Conservation (phyloP, 2,888 invertebrate genomes). For the Sinohyriopsis cumingii region DNA sequence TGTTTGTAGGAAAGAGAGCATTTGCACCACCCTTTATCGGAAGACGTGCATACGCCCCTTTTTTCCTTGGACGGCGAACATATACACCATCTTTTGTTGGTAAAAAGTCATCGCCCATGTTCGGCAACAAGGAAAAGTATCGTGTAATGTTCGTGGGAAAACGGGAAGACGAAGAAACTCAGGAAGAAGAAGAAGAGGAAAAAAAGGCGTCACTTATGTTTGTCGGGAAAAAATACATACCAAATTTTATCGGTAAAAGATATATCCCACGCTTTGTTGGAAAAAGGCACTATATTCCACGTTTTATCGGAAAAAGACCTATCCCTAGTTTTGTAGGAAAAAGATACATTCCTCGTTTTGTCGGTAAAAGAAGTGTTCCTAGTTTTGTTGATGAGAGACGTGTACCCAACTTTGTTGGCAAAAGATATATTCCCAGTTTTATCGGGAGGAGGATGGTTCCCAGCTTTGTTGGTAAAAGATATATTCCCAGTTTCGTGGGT, state of each 20-base stretch:
- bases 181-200: conserved; percentile 33
- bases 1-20: too few relatives aligned
- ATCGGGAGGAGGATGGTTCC: conserved; percentile 36
- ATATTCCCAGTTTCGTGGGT: conserved; percentile 33
- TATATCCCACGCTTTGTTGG: conserved; percentile 43
- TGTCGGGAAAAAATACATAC: conserved; percentile 38
- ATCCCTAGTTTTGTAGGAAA: conserved; percentile 34
- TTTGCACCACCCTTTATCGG: too few relatives aligned
- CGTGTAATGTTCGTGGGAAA: conserved; percentile 23
- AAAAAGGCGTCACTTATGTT: conserved; percentile 37
- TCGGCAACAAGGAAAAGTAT: conserved; percentile 29
- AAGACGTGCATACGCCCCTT: too few relatives aligned
- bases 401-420: conserved; percentile 41
- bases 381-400: conserved; percentile 36
- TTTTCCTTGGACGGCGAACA: neutral
- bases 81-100: conserved; percentile 16
- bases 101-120: conserved; percentile 23
- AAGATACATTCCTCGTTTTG: conserved; percentile 13
- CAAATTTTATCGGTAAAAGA: conserved; percentile 44
- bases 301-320: conserved; percentile 32
- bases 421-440: conserved; percentile 40
- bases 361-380: conserved; percentile 27
- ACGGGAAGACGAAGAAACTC: conserved; percentile 8
- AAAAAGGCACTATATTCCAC: conserved; percentile 28
- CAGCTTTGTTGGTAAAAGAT: conserved; percentile 26